A percentile compares a stretch with the other conserved stretches of the same genome.
Evolutionary conservation across 2,797 vertebrate species (phyloP).

Genomic region (Gymnoscopelus braueri): DNA sequence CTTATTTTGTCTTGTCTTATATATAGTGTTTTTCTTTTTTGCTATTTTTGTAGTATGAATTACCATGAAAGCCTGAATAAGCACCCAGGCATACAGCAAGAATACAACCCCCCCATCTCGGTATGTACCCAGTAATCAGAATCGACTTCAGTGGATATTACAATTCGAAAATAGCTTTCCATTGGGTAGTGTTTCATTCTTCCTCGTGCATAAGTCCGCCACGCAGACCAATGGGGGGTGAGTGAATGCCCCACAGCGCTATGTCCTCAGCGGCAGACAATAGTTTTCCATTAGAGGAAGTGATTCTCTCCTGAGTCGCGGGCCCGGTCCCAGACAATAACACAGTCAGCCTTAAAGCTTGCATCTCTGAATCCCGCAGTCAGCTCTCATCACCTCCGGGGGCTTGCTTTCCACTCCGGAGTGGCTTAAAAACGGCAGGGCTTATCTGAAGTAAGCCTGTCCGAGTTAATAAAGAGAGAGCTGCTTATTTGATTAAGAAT

Average conservation of each 20-base stretch:
- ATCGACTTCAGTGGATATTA: constrained; percentile 69
- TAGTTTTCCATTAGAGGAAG: constrained; percentile 81
- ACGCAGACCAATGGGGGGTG: constrained; percentile 48
- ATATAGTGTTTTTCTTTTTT: constrained; percentile 9
- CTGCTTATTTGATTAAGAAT: constrained; percentile 73
- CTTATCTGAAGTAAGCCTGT: constrained; percentile 71
- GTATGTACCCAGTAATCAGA: constrained; percentile 66
- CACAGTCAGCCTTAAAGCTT: constrained; percentile 50
- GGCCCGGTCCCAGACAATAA: constrained; percentile 74
- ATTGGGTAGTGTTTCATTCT: constrained; percentile 50
- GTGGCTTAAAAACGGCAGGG: constrained; percentile 67
- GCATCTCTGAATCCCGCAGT: constrained; percentile 43
- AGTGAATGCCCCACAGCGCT: constrained; percentile 55
- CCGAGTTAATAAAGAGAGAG: constrained; percentile 71
- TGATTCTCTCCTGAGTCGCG: constrained; percentile 67
- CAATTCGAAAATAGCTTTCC: constrained; percentile 73
- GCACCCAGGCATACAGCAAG: constrained; percentile 15
- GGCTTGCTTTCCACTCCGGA: constrained; percentile 48
- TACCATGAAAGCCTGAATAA: constrained; percentile 29
- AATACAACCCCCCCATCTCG: constrained; percentile 28
- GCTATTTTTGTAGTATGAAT: constrained; percentile 8
- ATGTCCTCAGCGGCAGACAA: constrained; percentile 74
- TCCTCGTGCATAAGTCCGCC: constrained; percentile 66
- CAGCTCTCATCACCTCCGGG: constrained; percentile 67
- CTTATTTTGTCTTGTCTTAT: background rate